phyloP scores from a whole-genome alignment of 1,140 invertebrate genomes.

The Atta texana region DNA sequence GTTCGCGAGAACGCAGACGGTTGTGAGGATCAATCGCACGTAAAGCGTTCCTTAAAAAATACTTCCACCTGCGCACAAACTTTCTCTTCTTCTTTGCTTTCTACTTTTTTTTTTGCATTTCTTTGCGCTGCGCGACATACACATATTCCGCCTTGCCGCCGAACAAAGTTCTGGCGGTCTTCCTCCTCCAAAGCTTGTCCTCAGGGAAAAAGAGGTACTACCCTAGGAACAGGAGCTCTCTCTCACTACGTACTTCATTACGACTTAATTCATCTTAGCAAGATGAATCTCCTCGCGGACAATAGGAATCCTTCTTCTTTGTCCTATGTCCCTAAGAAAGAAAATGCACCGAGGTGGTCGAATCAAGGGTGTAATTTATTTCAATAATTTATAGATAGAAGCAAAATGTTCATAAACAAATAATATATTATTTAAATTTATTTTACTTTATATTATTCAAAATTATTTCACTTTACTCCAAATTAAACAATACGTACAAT shows the following conservation, averaged over 20 bases:
- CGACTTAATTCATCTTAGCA: constrained; percentile 76
- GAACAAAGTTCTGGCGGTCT: constrained; percentile 21
- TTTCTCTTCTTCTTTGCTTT: constrained; percentile 16
- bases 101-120: constrained; percentile 20
- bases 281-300: constrained; percentile 65
- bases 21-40: constrained; percentile 52
- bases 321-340: constrained; percentile 1
- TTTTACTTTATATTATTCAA: not conserved
- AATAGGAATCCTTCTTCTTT: constrained; percentile 36
- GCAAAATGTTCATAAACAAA: not conserved
- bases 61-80: constrained; percentile 57
- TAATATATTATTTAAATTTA: constrained; percentile 5
- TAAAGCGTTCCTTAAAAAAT: constrained; percentile 51
- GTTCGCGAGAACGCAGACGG: constrained; percentile 41
- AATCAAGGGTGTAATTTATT: not conserved
- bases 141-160: not conserved
- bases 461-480: not conserved
- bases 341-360: constrained; percentile 22
- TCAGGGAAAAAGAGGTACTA: constrained; percentile 48
- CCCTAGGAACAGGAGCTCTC: constrained; percentile 45
- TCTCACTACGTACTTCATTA: constrained; percentile 75
- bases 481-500: not conserved
- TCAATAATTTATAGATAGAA: not conserved
- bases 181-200: constrained; percentile 36
- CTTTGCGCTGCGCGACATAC: constrained; percentile 25